These are phyloP conservation scores for Aphidoletes aphidimyza DNA, from an alignment of 2,888 invertebrate genomes.

Conservation along the genomic window DNA sequence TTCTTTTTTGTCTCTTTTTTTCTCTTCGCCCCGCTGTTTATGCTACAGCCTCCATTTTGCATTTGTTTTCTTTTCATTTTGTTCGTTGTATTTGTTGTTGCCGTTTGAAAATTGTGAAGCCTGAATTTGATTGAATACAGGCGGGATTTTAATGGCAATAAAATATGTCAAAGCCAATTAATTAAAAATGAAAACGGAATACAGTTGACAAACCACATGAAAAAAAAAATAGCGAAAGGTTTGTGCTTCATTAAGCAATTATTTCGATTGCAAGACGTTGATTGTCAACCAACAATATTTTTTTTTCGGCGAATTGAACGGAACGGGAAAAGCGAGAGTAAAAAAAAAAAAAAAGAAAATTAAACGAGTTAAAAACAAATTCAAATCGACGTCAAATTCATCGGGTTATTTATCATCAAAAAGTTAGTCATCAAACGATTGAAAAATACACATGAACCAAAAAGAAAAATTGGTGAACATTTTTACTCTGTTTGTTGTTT, in stretches of 20 bases:
- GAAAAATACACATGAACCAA: background rate
- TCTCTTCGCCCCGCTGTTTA: background rate
- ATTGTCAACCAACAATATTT: background rate
- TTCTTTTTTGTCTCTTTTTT: background rate
- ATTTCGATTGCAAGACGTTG: slow-evolving; percentile 28
- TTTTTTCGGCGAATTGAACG: background rate
- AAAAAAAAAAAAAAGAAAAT: no score
- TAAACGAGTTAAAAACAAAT: background rate
- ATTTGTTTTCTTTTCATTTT: background rate
- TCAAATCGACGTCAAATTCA: slow-evolving; percentile 16
- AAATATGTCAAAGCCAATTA: slow-evolving; percentile 49
- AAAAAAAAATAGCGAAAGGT: slow-evolving; percentile 28
- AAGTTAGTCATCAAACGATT: slow-evolving; percentile 15
- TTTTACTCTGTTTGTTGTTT: no score
- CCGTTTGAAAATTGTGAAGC: background rate
- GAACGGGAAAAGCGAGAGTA: no score
- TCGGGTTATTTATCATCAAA: slow-evolving; percentile 36
- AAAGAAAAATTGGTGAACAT: background rate
- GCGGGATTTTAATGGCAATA: slow-evolving; percentile 30
- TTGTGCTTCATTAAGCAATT: slow-evolving; percentile 36
- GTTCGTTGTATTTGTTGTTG: no score
- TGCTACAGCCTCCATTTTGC: background rate
- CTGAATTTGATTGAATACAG: background rate
- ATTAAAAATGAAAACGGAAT: slow-evolving; percentile 33
- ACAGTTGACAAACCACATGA: slow-evolving; percentile 4